Base-by-base conservation (phyloP, 2,888 invertebrate species). In the Eupithecia vulgata region DNA sequence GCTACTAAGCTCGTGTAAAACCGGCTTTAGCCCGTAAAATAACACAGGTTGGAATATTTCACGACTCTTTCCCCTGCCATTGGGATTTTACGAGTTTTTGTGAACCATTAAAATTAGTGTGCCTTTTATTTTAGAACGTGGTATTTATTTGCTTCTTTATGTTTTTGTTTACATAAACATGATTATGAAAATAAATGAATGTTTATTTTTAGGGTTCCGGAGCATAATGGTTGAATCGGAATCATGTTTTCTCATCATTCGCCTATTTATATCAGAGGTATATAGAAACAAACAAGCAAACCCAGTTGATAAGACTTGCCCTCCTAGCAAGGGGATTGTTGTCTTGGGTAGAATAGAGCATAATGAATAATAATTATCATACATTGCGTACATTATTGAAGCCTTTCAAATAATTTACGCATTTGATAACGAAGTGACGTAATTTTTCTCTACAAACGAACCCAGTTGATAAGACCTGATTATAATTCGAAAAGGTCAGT, bases 21-120 rank as follows among this genome's bases (percentile, higher is more conserved):
- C 42, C 34, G 21, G 17, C 71, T 5, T 71, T 45, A 71, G n/a
- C 37, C 72, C 82, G 83, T 84, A 82, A 85, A 87, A 86, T 85
- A 84, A 85, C 81, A 83, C 76, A 77, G 79, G 75, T 79, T 80
- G 81, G 80, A 84, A 83, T 82, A 82, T 79, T 80, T 81, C 80
- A 81, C 77, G 77, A 79, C 70, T 79, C 70, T 69, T 67, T 48
- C 45, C 71, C 64, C 74, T 77, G 74, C 77, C 76, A 80, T 79
- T 80, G 78, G 40, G 74, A 76, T 68, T 80, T 79, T 80, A 78
- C 81, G 79, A 76, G 81, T 82, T 81, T 83, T 81, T 76, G 73
- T 76, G 76, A 68, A 70, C 76, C 75, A 76, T 78, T 73, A 77
- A 78, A 78, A 78, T 79, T 78, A 76, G 78, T 75, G 72, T 73